Base-by-base conservation (phyloP, 2,888 invertebrate species). In the Allolobophora icterica region DNA sequence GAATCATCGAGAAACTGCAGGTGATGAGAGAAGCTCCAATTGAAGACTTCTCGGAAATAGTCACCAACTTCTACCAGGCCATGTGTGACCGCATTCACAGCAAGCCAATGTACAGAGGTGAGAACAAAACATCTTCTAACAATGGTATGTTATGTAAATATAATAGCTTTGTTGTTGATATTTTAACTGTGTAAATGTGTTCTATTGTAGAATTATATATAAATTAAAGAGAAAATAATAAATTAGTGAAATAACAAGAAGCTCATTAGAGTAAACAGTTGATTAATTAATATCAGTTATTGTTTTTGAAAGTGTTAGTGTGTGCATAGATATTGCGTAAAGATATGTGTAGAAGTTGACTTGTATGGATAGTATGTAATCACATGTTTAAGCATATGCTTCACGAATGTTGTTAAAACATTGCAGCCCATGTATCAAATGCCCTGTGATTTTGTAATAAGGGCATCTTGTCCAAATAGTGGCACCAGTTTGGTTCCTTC, bases 21-120 rank as follows among this genome's bases (percentile, higher is more conserved):
- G 94, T 94, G 91, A 95, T 96, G 96, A 92, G 93, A 4, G 94
- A 94, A 45, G 92, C 92, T 19, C 93, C 94, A 1, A 90, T 93
- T 13, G 95, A 95, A 15, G 95, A 99, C 93, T 95, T 98, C 58
- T 98, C 98, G 0, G 98, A 98, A 94, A 96, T 97, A 89, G 97
- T 98, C 52, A 99, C 99, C 95, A 97, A 97, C 94, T 98, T 98
- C 94, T 99, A 99, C 95, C 97, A 97, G 95, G 96, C 96, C 90
- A 95, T 98, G 95, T 96, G 96, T 93, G 97, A 97, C 92, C 96
- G 97, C 93, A 96, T 98, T 96, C 97, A 97, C 93, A 92, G 94
- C 1, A 94, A 94, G 90, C 89, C 94, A 6, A 92, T 94, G 40
- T 95, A 95, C 93, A 95, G 94, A 94, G 95, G 95, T 95, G 87